A percentile compares a stretch with the other conserved stretches of the same genome.
Conservation (phyloP, 2,888 invertebrate genomes). For the Copidosoma aretas region DNA sequence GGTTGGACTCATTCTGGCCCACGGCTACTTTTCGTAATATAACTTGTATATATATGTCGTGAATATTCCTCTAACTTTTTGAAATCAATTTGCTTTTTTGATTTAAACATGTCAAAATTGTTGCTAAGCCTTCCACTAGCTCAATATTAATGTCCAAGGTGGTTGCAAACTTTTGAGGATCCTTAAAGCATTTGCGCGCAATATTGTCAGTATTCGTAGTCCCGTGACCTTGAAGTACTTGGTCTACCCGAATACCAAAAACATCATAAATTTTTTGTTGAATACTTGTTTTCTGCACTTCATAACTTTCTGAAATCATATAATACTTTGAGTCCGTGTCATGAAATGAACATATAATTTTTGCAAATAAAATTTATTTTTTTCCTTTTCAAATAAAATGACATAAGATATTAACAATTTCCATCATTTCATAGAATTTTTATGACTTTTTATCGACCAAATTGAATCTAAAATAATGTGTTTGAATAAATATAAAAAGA, state of each 20-base stretch:
- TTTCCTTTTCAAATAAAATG: too few species aligned
- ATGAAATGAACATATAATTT: too few species aligned
- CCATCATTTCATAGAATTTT: too few species aligned
- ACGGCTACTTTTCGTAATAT: slow-evolving; percentile 6
- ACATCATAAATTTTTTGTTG: too few species aligned
- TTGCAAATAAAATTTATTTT: too few species aligned
- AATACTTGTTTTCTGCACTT: too few species aligned
- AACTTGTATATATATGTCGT: slow-evolving; percentile 3
- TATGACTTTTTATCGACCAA: too few species aligned
- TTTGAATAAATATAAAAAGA: too few species aligned
- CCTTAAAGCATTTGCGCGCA: slow-evolving; percentile 19
- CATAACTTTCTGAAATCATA: too few species aligned
- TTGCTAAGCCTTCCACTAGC: slow-evolving; percentile 1
- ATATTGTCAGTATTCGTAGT: slow-evolving; percentile 28
- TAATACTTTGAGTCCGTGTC: too few species aligned
- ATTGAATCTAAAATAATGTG: too few species aligned
- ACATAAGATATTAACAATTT: too few species aligned
- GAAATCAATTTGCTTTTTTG: not conserved
- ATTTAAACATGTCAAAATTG: slow-evolving; percentile 7
- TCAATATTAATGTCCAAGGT: not conserved
- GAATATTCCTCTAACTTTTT: slow-evolving; percentile 14
- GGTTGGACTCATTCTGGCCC: slow-evolving; percentile 22
- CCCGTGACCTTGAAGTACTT: slow-evolving; percentile 21
- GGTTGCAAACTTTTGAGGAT: slow-evolving; percentile 14
- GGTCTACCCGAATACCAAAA: slow-evolving; percentile 10